A percentile compares a stretch with the other conserved stretches of the same genome.
Conservation (phyloP, 1,140 invertebrate species). For the Drosophila equinoxialis region DNA sequence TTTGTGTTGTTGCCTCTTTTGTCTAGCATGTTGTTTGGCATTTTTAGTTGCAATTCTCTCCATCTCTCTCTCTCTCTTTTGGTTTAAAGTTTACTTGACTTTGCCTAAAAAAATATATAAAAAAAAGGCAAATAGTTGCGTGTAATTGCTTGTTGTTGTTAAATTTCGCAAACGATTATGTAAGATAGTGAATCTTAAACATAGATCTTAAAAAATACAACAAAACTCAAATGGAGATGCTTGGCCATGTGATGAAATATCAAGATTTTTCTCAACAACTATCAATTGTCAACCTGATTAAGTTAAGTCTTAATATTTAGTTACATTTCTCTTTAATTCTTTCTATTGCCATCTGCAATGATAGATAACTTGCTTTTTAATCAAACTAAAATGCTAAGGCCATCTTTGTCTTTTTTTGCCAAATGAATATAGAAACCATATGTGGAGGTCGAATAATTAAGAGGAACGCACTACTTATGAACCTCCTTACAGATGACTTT, state of each 20-base stretch:
- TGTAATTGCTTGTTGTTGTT: slow-evolving; percentile 12
- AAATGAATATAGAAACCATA: slow-evolving; percentile 1
- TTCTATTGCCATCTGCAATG: too few species aligned
- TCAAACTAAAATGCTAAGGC: neutral
- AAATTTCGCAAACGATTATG: slow-evolving; percentile 17
- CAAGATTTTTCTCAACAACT: neutral
- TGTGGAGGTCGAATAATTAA: neutral
- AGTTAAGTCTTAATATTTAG: too few species aligned
- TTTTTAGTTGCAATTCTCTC: slow-evolving; percentile 16
- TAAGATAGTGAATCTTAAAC: slow-evolving; percentile 8
- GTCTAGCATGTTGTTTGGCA: slow-evolving; percentile 16
- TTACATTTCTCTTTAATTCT: too few species aligned
- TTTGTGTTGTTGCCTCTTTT: slow-evolving; percentile 12
- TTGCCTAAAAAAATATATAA: slow-evolving; percentile 13
- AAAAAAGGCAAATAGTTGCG: slow-evolving; percentile 1
- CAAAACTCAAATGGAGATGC: too few species aligned
- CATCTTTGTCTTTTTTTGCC: neutral
- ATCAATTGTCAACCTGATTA: too few species aligned
- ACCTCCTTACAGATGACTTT: neutral
- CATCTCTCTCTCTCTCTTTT: neutral
- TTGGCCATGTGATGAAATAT: slow-evolving; percentile 2
- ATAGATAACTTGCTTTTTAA: neutral
- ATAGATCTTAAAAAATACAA: slow-evolving; percentile 2
- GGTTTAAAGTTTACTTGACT: slow-evolving; percentile 21
- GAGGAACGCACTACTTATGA: neutral